phyloP scores from a whole-genome alignment of 2,888 invertebrate genomes.

The Exephanes ischioxanthus region DNA sequence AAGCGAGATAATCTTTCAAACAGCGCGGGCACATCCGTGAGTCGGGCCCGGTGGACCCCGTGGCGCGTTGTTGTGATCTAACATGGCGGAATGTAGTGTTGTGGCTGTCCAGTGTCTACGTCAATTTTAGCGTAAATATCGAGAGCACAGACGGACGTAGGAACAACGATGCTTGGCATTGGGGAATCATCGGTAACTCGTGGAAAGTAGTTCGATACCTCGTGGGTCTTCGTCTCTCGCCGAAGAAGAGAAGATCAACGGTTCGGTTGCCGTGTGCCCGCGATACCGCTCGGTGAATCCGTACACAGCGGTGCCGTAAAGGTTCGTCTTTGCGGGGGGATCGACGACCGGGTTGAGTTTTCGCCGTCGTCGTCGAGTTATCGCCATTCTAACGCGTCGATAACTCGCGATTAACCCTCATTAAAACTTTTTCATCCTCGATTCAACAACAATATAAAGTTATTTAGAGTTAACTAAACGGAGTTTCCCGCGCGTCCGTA shows the following conservation, averaged over 20 bases:
- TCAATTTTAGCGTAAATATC: constrained; percentile 84
- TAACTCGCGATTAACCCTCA: not conserved
- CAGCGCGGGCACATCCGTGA: constrained; percentile 84
- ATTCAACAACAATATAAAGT: constrained; percentile 3
- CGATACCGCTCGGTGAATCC: constrained; percentile 70
- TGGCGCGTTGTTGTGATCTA: constrained; percentile 91
- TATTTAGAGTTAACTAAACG: not conserved
- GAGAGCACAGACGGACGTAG: constrained; percentile 71
- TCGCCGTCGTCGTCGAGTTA: constrained; percentile 13
- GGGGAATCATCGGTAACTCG: constrained; percentile 18
- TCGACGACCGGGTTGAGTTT: constrained; percentile 25
- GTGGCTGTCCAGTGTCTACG: constrained; percentile 87
- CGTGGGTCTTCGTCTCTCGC: constrained; percentile 18
- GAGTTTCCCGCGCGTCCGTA: constrained; percentile 43
- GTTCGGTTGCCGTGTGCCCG: constrained; percentile 54
- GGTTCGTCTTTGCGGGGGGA: constrained; percentile 70
- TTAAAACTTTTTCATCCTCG: constrained; percentile 19
- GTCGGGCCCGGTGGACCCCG: constrained; percentile 86
- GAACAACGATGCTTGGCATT: constrained; percentile 69
- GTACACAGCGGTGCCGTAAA: constrained; percentile 73
- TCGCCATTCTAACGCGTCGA: constrained; percentile 3
- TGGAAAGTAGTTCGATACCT: constrained; percentile 31
- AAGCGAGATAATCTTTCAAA: constrained; percentile 68
- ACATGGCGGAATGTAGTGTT: constrained; percentile 89
- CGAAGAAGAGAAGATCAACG: constrained; percentile 47